Evolutionary conservation across 2,888 invertebrate species (phyloP), one percentile per base, ranked within the genome.

Genomic region (Ophioninae sp.): DNA sequence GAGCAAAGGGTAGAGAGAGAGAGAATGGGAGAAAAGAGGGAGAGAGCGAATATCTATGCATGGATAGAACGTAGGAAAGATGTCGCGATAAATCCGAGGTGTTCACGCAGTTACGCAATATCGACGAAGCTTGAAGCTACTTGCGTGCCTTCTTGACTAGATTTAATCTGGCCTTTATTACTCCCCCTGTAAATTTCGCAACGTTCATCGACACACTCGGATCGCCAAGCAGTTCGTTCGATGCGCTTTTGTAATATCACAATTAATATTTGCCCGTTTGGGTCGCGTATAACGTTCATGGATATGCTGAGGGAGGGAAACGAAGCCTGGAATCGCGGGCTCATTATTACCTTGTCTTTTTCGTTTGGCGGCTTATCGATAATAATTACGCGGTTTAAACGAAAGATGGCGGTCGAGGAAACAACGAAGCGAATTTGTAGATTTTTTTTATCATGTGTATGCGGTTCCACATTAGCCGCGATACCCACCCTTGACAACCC

Each of bases 161-260:
- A 84, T 84, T 82, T 79, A 41, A 79, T 82, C 81, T 76, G 81
- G 81, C 82, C 84, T 64, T 67, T 30, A 20, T 58, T 59, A 39
- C 23, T 65, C 56, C 58, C 61, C 41, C 39, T 20, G 6, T 30
- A 10, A 72, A 39, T 30, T 73, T 51, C 75, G 51, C 22, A 30
- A 30, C 51, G 44, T 65, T 65, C 37, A 20, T 37, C 37, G 9
- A n/a, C 30, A 68, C 22, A 51, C 51, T 51, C 51, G 51, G 51
- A 51, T 51, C 17, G 51, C 17, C 51, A 51, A 13, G 59, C 65
- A 56, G 65, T 56, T 75, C 75, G 64, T 67, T 73, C 59, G 68
- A 68, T 51, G 68, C 20, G 68, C 82, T 30, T 64, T n/a, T 10
- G 39, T 65, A 78, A 74, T 75, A 84, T 81, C 83, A 83, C 83